Base-by-base conservation (phyloP, 2,113 vertebrate species). In the Scartelaos histophorus region DNA sequence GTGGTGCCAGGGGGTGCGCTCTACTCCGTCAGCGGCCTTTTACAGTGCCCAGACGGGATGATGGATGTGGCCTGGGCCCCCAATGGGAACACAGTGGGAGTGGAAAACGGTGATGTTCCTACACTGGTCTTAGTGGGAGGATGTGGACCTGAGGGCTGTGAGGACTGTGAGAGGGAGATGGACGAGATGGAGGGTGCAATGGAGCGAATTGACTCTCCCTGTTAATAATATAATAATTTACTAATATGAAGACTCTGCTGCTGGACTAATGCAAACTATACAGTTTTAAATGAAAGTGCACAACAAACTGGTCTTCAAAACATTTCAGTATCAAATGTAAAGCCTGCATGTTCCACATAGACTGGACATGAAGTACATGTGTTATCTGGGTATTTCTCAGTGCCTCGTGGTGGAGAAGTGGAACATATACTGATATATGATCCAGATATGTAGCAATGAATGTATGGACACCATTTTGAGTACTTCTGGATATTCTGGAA, bases 151-250 rank as follows among this genome's bases (percentile, higher is more conserved):
- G 91, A 92, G 34, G 85, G 89, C 2, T 94, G 93, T 65, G 92
- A 93, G 68, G 93, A 94, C 86, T 94, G 92, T 25, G 92, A 93
- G 86, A 90, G 90, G 66, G 91, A 93, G 89, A 90, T 88, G 85
- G 93, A 93, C 65, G 82, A 91, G 73, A 92, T 92, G 78, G 88
- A 92, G 13, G 89, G 78, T 7, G 84, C 79, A 35, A 79, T 91
- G 74, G 88, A 90, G 43, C 72, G 76, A 61, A 87, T 80, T 16
- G 87, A 91, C 73, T 93, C 92, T 24, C 91, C 91, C 43, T 93
- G 91, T 83, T 94, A 88, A 75, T 7, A 46, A 56, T 49, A 45
- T 21, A 22, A 22, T 7, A 47, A 35, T 56, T 5, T 17, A 46
- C 69, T 25, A 19, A 49, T 12, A 4, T 70, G 69, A 70, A 69